Evolutionary conservation across 2,888 invertebrate genomes (phyloP).

Genomic region (Cheilosia vulpina): DNA sequence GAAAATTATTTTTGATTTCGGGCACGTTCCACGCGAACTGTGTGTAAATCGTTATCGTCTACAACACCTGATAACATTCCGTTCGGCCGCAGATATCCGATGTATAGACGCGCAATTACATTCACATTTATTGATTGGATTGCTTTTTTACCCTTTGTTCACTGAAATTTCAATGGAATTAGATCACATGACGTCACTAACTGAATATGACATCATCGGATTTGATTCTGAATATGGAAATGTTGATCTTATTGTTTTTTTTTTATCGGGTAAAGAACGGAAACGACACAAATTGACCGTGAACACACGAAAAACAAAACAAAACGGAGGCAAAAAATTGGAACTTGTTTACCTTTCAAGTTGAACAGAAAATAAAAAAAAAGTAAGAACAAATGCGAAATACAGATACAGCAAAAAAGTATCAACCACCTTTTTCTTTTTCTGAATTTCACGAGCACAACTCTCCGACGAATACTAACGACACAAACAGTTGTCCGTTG

Average conservation of each 20-base stretch:
- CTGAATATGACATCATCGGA: slow-evolving; percentile 63
- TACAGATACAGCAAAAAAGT: slow-evolving; percentile 20
- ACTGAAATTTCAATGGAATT: slow-evolving; percentile 18
- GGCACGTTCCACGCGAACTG: slow-evolving; percentile 28
- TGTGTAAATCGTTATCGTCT: slow-evolving; percentile 27
- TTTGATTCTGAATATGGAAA: slow-evolving; percentile 4
- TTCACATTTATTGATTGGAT: slow-evolving; percentile 26
- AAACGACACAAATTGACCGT: slow-evolving; percentile 58
- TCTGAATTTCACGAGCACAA: slow-evolving; percentile 30
- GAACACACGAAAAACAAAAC: slow-evolving; percentile 24
- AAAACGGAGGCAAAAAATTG: slow-evolving; percentile 12
- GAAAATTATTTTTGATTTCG: slow-evolving; percentile 2
- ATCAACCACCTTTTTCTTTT: slow-evolving; percentile 58
- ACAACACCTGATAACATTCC: slow-evolving; percentile 49
- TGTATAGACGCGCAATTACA: slow-evolving; percentile 27
- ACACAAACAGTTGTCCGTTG: slow-evolving; percentile 59
- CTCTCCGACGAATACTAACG: slow-evolving; percentile 25
- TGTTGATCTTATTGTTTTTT: slow-evolving; percentile 14
- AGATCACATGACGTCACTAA: slow-evolving; percentile 67
- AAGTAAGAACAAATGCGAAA: slow-evolving; percentile 14
- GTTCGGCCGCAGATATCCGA: not conserved
- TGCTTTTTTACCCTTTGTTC: slow-evolving; percentile 22
- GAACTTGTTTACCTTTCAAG: slow-evolving; percentile 70
- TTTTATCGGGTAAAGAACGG: slow-evolving; percentile 10
- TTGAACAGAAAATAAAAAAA: slow-evolving; percentile 16